A percentile compares a stretch with the other conserved stretches of the same genome.
phyloP scores from a whole-genome alignment of 2,888 invertebrate species.

The Mayetiola destructor region DNA sequence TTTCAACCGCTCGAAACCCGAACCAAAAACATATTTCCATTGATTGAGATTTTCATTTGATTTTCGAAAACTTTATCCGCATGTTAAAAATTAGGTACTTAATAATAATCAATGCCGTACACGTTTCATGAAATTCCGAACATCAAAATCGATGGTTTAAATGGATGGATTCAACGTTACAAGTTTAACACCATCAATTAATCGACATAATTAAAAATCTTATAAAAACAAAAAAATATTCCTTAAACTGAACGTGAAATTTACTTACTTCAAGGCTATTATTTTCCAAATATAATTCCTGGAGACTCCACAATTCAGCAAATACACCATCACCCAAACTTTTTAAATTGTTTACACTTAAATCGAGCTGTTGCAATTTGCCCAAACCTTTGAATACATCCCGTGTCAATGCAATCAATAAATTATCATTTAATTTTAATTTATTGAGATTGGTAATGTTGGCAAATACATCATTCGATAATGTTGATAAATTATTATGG shows the following conservation, averaged over 20 bases:
- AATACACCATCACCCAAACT: constrained; percentile 68
- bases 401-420: constrained; percentile 56
- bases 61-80: too few relatives aligned
- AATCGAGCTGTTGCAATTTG: constrained; percentile 55
- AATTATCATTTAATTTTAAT: constrained; percentile 66
- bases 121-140: too few relatives aligned
- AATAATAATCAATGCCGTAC: too few relatives aligned
- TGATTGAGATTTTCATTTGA: too few relatives aligned
- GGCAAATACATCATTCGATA: constrained; percentile 72
- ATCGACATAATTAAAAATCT: too few relatives aligned
- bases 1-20: too few relatives aligned
- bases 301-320: constrained; percentile 58
- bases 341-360: constrained; percentile 58
- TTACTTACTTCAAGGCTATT: constrained; percentile 47
- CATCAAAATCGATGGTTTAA: too few relatives aligned
- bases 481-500: constrained; percentile 68
- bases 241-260: too few relatives aligned
- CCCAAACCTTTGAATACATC: constrained; percentile 65
- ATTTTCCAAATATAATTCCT: constrained; percentile 53
- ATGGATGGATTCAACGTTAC: too few relatives aligned
- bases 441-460: constrained; percentile 59
- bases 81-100: too few relatives aligned
- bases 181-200: neutral
- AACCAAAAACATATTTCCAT: too few relatives aligned
- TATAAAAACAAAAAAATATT: constrained; percentile 2